Conservation (phyloP, 2,113 vertebrate genomes). For the Girardinichthys multiradiatus region DNA sequence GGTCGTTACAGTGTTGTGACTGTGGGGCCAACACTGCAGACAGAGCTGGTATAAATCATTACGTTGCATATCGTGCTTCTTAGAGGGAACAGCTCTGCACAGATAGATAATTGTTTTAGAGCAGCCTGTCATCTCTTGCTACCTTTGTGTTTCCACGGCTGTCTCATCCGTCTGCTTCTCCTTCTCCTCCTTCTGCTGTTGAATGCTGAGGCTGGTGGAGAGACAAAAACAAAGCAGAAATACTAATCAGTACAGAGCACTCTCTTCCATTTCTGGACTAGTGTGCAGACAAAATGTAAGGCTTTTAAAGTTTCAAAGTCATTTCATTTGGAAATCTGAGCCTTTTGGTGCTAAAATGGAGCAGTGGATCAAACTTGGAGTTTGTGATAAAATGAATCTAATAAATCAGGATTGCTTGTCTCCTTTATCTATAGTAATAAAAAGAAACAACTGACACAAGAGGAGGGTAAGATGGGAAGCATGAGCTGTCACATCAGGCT, state of each 20-base stretch:
- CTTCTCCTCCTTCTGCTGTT: constrained; percentile 45
- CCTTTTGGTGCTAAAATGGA: constrained; percentile 32
- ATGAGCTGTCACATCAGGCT: constrained; percentile 1
- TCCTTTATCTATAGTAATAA: constrained; percentile 32
- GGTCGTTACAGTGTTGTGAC: constrained; percentile 60
- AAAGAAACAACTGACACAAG: constrained; percentile 7
- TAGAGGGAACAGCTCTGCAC: constrained; percentile 41
- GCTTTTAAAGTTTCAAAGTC: constrained; percentile 49
- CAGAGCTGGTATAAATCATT: constrained; percentile 47
- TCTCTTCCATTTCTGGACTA: constrained; percentile 52
- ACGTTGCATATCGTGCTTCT: constrained; percentile 46
- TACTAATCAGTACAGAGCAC: constrained; percentile 66
- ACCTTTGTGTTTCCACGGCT: constrained; percentile 60
- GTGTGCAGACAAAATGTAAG: constrained; percentile 40
- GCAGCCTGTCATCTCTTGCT: constrained; percentile 59
- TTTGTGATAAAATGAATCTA: constrained; percentile 34
- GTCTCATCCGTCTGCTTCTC: constrained; percentile 59
- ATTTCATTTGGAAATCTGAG: constrained; percentile 35
- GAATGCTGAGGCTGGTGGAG: constrained; percentile 47
- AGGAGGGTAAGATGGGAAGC: not conserved
- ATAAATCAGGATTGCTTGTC: constrained; percentile 10
- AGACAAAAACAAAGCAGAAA: constrained; percentile 65
- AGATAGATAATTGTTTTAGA: constrained; percentile 68
- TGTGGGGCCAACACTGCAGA: constrained; percentile 38
- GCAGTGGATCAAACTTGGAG: constrained; percentile 39